Evolutionary conservation across 1,140 invertebrate species (phyloP).

Genomic region (Drosophila prosaltans): DNA sequence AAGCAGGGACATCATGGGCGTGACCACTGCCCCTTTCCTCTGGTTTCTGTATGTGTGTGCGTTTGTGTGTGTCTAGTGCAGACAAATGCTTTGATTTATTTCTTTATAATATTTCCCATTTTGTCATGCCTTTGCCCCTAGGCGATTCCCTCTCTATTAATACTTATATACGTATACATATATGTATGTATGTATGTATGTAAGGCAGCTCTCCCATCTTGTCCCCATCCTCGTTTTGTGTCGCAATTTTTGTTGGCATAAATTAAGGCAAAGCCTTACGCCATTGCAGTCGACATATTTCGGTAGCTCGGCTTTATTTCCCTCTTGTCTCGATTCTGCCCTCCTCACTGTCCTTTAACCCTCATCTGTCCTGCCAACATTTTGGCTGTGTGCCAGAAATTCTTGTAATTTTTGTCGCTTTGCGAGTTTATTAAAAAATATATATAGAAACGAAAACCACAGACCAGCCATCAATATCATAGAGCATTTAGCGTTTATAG

Average conservation of each 20-base stretch:
- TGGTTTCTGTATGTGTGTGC: too few species aligned
- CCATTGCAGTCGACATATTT: conserved; percentile 59
- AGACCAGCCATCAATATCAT: conserved; percentile 47
- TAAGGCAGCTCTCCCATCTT: neutral
- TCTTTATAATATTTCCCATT: conserved; percentile 48
- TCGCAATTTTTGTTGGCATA: conserved; percentile 40
- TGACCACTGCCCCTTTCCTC: conserved; percentile 18
- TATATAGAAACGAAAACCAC: conserved; percentile 44
- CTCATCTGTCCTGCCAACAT: conserved; percentile 15
- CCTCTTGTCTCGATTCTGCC: conserved; percentile 11
- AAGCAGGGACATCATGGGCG: conserved; percentile 18
- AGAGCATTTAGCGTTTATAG: conserved; percentile 4
- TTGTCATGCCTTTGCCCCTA: conserved; percentile 10
- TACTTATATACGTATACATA: too few species aligned
- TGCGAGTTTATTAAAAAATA: conserved; percentile 63
- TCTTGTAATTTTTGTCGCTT: conserved; percentile 58
- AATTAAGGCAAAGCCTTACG: conserved; percentile 54
- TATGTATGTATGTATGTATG: too few species aligned
- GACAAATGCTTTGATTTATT: conserved; percentile 65
- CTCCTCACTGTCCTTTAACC: neutral
- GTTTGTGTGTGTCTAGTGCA: conserved; percentile 36
- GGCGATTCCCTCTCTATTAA: neutral
- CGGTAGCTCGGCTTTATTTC: conserved; percentile 43
- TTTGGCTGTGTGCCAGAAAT: conserved; percentile 45
- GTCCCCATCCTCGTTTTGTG: conserved; percentile 2